phyloP scores from a whole-genome alignment of 2,888 invertebrate species.

The Apoderus coryli region DNA sequence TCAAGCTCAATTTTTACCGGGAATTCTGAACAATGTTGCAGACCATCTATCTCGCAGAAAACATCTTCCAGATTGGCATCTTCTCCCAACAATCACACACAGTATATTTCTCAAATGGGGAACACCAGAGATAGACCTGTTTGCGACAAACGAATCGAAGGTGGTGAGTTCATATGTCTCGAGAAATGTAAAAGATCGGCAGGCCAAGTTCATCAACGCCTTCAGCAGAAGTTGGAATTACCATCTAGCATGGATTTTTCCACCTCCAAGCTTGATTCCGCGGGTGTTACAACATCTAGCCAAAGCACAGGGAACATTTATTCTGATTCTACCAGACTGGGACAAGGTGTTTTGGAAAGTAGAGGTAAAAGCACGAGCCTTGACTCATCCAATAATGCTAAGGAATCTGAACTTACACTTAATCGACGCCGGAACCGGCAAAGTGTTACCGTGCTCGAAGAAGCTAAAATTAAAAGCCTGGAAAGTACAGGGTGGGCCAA shows the following conservation, averaged over 20 bases:
- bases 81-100: constrained; percentile 9
- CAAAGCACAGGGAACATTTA: constrained; percentile 14
- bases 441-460: constrained; percentile 8
- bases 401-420: no score
- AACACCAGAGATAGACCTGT: constrained; percentile 15
- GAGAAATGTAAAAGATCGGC: constrained; percentile 11
- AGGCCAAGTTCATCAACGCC: constrained; percentile 16
- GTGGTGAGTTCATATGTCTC: constrained; percentile 11
- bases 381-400: no score
- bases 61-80: constrained; percentile 16
- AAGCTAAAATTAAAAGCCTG: constrained; percentile 13
- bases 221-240: constrained; percentile 20
- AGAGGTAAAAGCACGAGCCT: constrained; percentile 8
- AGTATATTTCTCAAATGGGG: constrained; percentile 16
- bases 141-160: constrained; percentile 13
- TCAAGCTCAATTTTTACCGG: constrained; percentile 14
- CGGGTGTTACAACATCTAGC: constrained; percentile 17
- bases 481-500: constrained; percentile 13
- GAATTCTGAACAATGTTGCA: constrained; percentile 17
- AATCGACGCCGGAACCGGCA: constrained; percentile 7
- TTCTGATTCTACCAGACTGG: constrained; percentile 19
- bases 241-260: constrained; percentile 19
- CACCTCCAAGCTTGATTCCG: constrained; percentile 19
- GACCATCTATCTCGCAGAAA: constrained; percentile 16
- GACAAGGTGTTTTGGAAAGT: constrained; percentile 18